These are phyloP conservation scores for Cacoxenus indagator DNA, from an alignment of 2,888 invertebrate species.

Conservation along the genomic window DNA sequence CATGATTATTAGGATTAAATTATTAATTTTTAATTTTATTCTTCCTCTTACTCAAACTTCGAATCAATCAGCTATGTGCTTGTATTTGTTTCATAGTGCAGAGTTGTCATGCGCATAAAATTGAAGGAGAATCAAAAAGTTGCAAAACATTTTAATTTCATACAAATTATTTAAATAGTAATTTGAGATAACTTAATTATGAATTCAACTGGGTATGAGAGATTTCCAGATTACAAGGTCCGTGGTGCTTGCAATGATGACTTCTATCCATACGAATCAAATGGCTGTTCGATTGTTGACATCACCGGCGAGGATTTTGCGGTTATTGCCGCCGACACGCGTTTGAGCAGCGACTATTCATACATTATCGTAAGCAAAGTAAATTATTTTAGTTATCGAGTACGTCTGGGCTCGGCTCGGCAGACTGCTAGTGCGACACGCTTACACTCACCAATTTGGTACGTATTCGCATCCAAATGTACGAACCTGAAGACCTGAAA, in stretches of 20 bases:
- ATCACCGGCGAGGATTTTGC: constrained; percentile 96
- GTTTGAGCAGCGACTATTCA: constrained; percentile 93
- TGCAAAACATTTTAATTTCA: constrained; percentile 55
- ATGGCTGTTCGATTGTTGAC: constrained; percentile 93
- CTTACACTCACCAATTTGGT: constrained; percentile 89
- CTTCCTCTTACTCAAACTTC: too few species aligned
- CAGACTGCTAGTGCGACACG: constrained; percentile 98
- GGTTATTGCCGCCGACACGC: constrained; percentile 95
- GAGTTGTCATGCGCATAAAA: too few species aligned
- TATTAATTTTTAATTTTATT: too few species aligned
- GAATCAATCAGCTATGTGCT: too few species aligned
- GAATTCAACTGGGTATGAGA: constrained; percentile 54
- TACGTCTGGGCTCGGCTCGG: constrained; percentile 90
- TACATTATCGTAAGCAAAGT: constrained; percentile 89
- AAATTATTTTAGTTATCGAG: constrained; percentile 88
- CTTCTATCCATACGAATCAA: constrained; percentile 81
- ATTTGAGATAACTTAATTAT: constrained; percentile 39
- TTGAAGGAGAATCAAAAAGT: too few species aligned
- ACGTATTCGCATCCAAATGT: constrained; percentile 92
- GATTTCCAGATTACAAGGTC: constrained; percentile 69
- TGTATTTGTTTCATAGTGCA: too few species aligned
- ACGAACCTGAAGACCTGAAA: constrained; percentile 92
- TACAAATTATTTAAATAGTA: constrained; percentile 28
- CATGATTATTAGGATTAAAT: too few species aligned
- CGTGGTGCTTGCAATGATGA: constrained; percentile 71